A percentile compares a stretch with the other conserved stretches of the same genome.
phyloP scores from a whole-genome alignment of 2,113 vertebrate genomes.

The Danionella cerebrum region DNA sequence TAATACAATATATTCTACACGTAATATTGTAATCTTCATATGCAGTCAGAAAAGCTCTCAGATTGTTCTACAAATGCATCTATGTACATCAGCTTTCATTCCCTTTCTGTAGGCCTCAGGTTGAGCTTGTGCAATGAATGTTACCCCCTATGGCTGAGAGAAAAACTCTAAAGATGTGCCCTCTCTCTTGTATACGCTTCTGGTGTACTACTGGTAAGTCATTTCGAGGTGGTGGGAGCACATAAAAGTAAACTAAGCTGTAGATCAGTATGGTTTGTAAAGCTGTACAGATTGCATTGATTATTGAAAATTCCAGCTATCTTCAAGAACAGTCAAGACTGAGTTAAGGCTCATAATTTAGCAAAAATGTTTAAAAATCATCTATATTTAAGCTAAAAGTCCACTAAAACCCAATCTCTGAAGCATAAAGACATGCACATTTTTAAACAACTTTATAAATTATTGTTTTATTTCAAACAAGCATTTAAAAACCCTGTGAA shows the following conservation, averaged over 20 bases:
- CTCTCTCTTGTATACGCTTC: too few relatives aligned
- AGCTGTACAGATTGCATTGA: background rate
- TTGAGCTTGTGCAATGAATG: background rate
- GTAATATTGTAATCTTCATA: constrained; percentile 11
- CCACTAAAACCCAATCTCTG: constrained; percentile 18
- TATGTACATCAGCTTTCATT: constrained; percentile 17
- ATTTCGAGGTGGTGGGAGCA: too few relatives aligned
- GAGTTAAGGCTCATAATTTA: constrained; percentile 23
- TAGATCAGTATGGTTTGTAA: background rate
- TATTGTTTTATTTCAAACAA: constrained; percentile 32
- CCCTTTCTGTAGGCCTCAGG: background rate
- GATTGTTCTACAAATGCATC: constrained; percentile 36
- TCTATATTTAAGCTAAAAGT: too few relatives aligned
- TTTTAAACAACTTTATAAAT: constrained; percentile 4
- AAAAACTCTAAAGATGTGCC: background rate
- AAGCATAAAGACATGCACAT: constrained; percentile 49
- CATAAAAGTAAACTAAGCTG: background rate
- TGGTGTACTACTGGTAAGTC: too few relatives aligned
- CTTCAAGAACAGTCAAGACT: constrained; percentile 1
- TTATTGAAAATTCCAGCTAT: background rate
- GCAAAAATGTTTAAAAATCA: background rate
- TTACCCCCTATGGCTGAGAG: background rate
- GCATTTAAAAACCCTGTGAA: constrained; percentile 24
- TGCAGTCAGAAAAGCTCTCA: constrained; percentile 11
- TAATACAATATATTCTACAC: constrained; percentile 17